Percentiles rank a stretch among this genome's conserved stretches.
Evolutionary conservation across 2,113 vertebrate genomes (phyloP).

Genomic region (Rostratula benghalensis): DNA sequence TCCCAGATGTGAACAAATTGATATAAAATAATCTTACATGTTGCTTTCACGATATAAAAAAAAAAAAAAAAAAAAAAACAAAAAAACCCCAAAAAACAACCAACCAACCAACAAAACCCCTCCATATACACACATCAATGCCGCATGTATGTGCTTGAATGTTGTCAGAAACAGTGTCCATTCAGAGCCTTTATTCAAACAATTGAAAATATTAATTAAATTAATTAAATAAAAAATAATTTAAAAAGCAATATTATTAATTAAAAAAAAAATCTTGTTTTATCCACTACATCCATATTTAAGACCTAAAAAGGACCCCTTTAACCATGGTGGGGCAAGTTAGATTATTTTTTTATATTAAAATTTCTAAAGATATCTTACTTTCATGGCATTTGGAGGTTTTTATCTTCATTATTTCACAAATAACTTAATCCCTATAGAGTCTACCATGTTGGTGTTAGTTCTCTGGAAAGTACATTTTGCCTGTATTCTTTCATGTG

Average conservation of each 20-base stretch:
- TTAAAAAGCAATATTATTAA: background rate
- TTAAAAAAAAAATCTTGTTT: background rate
- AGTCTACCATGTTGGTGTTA: background rate
- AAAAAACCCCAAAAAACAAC: background rate
- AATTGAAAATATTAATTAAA: background rate
- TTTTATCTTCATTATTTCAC: background rate
- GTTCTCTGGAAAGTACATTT: background rate
- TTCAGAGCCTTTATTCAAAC: background rate
- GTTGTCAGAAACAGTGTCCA: background rate
- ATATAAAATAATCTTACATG: background rate
- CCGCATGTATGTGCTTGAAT: background rate
- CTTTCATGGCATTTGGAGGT: accelerated
- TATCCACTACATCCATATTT: background rate
- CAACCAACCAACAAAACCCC: background rate
- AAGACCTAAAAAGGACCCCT: background rate
- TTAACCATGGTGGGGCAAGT: background rate
- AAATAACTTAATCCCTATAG: background rate
- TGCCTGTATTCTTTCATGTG: background rate
- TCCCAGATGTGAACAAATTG: background rate
- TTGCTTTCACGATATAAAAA: background rate
- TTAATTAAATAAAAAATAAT: background rate
- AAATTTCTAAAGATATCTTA: background rate
- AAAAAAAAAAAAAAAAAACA: background rate
- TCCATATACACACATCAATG: background rate
- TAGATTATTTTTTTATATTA: background rate